phyloP scores from a whole-genome alignment of 2,888 invertebrate species.

The Hyposoter didymator region DNA sequence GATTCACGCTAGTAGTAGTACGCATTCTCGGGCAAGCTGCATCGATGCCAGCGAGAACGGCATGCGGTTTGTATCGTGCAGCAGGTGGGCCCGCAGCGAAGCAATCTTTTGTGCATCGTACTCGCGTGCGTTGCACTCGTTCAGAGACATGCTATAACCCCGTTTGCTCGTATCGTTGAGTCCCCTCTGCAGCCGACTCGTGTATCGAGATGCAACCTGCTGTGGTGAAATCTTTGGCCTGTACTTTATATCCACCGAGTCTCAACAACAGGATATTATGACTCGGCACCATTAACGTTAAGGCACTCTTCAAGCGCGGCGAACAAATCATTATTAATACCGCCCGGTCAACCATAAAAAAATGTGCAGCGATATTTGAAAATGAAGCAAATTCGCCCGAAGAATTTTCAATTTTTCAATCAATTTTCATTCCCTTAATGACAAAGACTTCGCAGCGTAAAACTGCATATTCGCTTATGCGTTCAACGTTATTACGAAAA shows the following conservation, averaged over 20 bases:
- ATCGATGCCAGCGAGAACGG: constrained; percentile 42
- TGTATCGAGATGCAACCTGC: constrained; percentile 63
- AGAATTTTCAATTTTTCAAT: not conserved
- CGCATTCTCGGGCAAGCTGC: constrained; percentile 57
- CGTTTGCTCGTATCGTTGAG: constrained; percentile 41
- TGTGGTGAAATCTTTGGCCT: constrained; percentile 34
- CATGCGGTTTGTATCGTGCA: constrained; percentile 56
- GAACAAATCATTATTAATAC: constrained; percentile 3
- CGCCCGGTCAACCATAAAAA: not conserved
- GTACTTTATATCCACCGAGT: constrained; percentile 39
- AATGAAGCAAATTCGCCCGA: not conserved
- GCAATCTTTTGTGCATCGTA: constrained; percentile 76
- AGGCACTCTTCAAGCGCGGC: not conserved
- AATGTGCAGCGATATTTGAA: not conserved
- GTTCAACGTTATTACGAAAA: constrained; percentile 25
- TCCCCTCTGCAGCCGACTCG: constrained; percentile 41
- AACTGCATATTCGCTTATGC: constrained; percentile 24
- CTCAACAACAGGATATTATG: constrained; percentile 32
- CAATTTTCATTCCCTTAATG: not conserved
- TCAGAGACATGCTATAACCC: constrained; percentile 48
- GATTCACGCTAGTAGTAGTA: constrained; percentile 57
- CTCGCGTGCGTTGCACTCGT: constrained; percentile 73
- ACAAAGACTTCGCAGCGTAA: not conserved
- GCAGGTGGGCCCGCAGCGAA: constrained; percentile 65
- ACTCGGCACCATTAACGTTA: constrained; percentile 1